Conservation (phyloP, 2,797 vertebrate species). For the Hydrophis major region DNA sequence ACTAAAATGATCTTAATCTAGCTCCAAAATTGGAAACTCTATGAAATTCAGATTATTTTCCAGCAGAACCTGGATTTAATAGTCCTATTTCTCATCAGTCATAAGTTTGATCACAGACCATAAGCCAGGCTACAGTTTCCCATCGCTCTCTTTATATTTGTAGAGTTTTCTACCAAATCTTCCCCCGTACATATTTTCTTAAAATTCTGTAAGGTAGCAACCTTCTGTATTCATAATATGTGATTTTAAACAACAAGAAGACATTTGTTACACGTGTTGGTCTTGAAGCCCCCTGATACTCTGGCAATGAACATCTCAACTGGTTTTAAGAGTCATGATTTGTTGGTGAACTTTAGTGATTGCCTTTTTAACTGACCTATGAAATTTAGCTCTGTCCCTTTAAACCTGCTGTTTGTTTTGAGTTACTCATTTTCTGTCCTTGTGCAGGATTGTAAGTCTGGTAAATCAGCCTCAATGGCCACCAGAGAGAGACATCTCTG, state of each 20-base stretch:
- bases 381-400: slow-evolving; percentile 49
- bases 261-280: not conserved
- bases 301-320: not conserved
- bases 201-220: not conserved
- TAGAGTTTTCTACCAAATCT: not conserved
- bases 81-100: not conserved
- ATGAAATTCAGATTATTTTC: not conserved
- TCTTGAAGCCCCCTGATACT: not conserved
- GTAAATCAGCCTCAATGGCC: slow-evolving; percentile 57
- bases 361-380: slow-evolving; percentile 53
- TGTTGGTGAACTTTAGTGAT: slow-evolving; percentile 25
- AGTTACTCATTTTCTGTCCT: slow-evolving; percentile 55
- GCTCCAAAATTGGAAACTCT: not conserved
- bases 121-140: not conserved
- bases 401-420: slow-evolving; percentile 24
- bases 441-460: slow-evolving; percentile 56
- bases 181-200: not conserved
- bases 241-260: not conserved
- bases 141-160: no score
- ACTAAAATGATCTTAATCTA: not conserved
- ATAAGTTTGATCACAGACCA: not conserved
- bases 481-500: slow-evolving; percentile 65
- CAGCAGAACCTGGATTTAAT: not conserved
- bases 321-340: not conserved
- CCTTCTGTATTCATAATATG: not conserved